Conservation (phyloP, 2,113 vertebrate species). For the Oreochromis tanganicae region DNA sequence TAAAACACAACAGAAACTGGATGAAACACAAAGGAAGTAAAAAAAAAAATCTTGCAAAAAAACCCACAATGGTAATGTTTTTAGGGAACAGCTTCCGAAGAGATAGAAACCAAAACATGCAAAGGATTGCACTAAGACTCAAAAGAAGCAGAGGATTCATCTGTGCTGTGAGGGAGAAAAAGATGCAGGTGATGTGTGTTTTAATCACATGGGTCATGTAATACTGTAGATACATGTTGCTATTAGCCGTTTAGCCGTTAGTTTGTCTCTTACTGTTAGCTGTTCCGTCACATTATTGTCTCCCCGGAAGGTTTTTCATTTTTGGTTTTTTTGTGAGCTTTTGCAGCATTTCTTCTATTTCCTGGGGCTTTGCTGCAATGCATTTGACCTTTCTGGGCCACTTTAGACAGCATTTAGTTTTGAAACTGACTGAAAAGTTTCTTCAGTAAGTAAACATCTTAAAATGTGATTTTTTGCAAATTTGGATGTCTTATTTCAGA, state of each 20-base stretch:
- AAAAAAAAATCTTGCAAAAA: neutral
- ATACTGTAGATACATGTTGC: neutral
- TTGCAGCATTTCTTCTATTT: neutral
- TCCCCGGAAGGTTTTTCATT: neutral
- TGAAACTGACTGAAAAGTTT: neutral
- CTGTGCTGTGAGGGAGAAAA: neutral
- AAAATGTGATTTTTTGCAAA: neutral
- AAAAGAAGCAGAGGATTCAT: neutral
- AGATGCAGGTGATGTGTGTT: neutral
- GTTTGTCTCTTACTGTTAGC: neutral
- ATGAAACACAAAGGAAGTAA: neutral
- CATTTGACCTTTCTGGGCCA: neutral
- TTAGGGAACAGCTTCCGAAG: neutral
- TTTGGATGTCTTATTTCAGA: neutral
- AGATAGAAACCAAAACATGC: neutral
- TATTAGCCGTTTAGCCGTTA: neutral
- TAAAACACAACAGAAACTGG: neutral
- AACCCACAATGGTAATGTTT: rapidly evolving
- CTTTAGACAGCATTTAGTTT: neutral
- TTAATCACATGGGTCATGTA: neutral
- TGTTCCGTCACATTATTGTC: neutral
- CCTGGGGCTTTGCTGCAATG: rapidly evolving
- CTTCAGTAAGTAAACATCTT: neutral
- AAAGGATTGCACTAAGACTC: neutral
- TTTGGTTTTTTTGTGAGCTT: neutral